These are phyloP conservation scores for Cantharis flavilabris DNA, from an alignment of 2,888 invertebrate species.

Conservation along the genomic window DNA sequence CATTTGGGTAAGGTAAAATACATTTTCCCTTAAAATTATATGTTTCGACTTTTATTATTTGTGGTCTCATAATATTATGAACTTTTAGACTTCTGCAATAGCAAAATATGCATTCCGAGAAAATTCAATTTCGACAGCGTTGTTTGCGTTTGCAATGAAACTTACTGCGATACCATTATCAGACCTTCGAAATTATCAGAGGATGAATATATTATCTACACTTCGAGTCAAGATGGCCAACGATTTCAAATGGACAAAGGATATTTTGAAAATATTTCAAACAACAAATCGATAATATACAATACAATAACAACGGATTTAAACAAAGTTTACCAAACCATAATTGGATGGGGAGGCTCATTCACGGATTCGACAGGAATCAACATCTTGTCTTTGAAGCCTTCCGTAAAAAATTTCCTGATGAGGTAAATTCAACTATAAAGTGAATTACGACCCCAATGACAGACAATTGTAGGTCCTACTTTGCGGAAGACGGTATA, in stretches of 20 bases:
- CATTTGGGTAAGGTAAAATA: no score
- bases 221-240: conserved; percentile 57
- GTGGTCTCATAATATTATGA: no score
- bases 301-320: background rate
- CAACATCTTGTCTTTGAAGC: conserved; percentile 69
- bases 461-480: conserved; percentile 62
- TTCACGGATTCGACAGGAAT: conserved; percentile 73
- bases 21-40: no score
- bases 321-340: conserved; percentile 60
- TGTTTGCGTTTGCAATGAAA: conserved; percentile 55
- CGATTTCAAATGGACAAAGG: conserved; percentile 61
- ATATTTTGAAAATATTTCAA: conserved; percentile 42
- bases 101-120: conserved; percentile 5
- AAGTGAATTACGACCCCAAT: background rate
- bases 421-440: background rate
- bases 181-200: conserved; percentile 25
- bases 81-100: background rate
- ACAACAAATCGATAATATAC: background rate
- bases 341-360: conserved; percentile 83
- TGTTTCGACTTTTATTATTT: no score
- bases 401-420: conserved; percentile 53
- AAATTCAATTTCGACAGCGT: conserved; percentile 36
- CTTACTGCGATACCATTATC: conserved; percentile 55
- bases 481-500: conserved; percentile 68
- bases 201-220: conserved; percentile 47